Conservation (phyloP, 2,113 vertebrate genomes). For the Illadopsis cleaveri region DNA sequence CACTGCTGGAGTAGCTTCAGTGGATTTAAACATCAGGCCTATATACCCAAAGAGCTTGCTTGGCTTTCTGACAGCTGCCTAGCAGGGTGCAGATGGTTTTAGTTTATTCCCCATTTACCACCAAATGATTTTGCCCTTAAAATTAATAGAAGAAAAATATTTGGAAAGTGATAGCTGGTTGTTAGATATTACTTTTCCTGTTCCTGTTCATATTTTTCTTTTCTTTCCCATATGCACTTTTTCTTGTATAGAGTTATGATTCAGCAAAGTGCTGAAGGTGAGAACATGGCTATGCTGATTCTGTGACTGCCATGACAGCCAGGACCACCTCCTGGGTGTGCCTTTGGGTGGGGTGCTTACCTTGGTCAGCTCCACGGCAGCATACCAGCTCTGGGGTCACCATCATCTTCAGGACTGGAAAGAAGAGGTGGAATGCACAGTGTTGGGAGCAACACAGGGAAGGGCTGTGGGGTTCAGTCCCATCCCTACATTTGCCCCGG, state of each 20-base stretch:
- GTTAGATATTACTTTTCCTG: conserved; percentile 48
- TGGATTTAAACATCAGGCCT: conserved; percentile 23
- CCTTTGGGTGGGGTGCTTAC: neutral
- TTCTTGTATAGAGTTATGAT: neutral
- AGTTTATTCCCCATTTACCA: conserved; percentile 62
- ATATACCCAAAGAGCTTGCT: neutral
- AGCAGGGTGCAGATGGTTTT: conserved; percentile 54
- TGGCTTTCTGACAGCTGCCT: conserved; percentile 56
- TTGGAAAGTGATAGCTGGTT: conserved; percentile 56
- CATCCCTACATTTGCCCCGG: rapidly evolving
- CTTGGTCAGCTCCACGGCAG: neutral
- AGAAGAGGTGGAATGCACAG: rapidly evolving
- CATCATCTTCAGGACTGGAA: neutral
- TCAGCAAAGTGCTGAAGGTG: neutral
- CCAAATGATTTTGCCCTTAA: conserved; percentile 52
- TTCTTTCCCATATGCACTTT: neutral
- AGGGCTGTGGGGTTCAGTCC: rapidly evolving
- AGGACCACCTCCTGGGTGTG: rapidly evolving
- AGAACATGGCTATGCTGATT: rapidly evolving
- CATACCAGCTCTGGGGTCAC: neutral
- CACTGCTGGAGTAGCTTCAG: conserved; percentile 37
- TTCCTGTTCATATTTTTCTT: conserved; percentile 42
- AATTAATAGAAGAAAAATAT: conserved; percentile 68
- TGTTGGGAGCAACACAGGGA: neutral
- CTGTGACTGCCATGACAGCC: rapidly evolving